Evolutionary conservation across 2,113 vertebrate species (phyloP).

Genomic region (Myanophis thanlyinensis): DNA sequence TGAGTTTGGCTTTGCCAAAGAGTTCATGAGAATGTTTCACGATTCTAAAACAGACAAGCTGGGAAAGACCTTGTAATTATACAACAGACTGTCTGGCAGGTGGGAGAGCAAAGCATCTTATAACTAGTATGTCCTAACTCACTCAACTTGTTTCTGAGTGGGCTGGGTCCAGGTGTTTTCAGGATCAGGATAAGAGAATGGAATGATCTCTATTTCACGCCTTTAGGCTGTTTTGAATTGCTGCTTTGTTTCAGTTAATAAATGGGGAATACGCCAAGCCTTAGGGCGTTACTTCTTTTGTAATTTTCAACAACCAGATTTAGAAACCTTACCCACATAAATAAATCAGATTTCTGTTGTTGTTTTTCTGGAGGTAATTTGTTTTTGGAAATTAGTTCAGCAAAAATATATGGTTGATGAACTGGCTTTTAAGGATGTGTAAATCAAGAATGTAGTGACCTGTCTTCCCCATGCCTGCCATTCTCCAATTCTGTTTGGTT

Average conservation of each 20-base stretch:
- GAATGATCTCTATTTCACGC: not conserved
- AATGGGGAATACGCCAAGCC: not conserved
- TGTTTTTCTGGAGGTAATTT: not conserved
- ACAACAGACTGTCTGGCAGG: not conserved
- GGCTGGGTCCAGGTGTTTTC: not conserved
- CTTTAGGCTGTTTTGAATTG: constrained; percentile 12
- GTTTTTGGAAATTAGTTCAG: not conserved
- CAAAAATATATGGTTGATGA: not conserved
- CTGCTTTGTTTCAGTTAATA: not conserved
- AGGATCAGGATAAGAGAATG: not conserved
- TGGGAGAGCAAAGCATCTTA: fast-evolving
- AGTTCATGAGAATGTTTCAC: not conserved
- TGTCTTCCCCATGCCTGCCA: not conserved
- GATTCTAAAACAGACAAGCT: not conserved
- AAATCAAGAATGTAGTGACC: not conserved
- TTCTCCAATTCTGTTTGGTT: not conserved
- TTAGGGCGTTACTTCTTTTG: not conserved
- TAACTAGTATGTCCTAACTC: not conserved
- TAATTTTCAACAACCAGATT: not conserved
- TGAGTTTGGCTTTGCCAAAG: not conserved
- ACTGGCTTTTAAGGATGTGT: not conserved
- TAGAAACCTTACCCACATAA: not conserved
- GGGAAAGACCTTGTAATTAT: not conserved
- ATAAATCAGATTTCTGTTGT: not conserved
- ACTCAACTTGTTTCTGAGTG: not conserved